Conservation (phyloP, 2,888 invertebrate species). For the Leucophora obtusa region DNA sequence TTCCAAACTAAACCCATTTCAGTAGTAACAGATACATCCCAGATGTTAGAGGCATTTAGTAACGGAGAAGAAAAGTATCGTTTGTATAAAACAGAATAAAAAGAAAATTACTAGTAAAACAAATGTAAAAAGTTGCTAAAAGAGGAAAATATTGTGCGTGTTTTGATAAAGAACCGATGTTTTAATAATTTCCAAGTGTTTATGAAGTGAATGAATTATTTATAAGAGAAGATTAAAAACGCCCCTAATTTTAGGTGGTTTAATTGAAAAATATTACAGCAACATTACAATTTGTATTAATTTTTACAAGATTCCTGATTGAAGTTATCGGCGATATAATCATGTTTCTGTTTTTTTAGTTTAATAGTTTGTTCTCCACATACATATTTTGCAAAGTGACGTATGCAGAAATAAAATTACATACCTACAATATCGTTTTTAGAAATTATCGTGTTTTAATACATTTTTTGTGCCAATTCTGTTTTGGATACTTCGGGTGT, state of each 20-base stretch:
- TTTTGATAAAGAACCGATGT: not conserved
- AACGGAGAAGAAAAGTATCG: not conserved
- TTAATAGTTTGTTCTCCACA: conserved; percentile 14
- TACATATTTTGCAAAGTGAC: conserved; percentile 49
- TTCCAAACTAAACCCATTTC: conserved; percentile 43
- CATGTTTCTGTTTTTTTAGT: not conserved
- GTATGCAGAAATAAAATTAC: conserved; percentile 9
- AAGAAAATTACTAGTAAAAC: not conserved
- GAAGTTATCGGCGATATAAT: not conserved
- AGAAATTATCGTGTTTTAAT: conserved; percentile 1
- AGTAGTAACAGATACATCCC: conserved; percentile 59
- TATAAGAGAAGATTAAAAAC: not conserved
- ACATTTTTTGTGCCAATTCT: not conserved
- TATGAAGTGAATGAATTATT: no score
- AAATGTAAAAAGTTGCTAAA: not conserved
- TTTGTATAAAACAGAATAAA: not conserved
- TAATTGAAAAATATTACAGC: not conserved
- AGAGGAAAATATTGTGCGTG: not conserved
- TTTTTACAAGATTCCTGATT: not conserved
- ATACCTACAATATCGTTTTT: no score
- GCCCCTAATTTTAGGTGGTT: not conserved
- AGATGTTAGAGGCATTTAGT: conserved; percentile 30
- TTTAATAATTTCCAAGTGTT: not conserved
- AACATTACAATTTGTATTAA: not conserved
- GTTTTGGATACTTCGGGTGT: not conserved